Conservation (phyloP, 1,140 invertebrate genomes). For the Sminthurinus signatus region DNA sequence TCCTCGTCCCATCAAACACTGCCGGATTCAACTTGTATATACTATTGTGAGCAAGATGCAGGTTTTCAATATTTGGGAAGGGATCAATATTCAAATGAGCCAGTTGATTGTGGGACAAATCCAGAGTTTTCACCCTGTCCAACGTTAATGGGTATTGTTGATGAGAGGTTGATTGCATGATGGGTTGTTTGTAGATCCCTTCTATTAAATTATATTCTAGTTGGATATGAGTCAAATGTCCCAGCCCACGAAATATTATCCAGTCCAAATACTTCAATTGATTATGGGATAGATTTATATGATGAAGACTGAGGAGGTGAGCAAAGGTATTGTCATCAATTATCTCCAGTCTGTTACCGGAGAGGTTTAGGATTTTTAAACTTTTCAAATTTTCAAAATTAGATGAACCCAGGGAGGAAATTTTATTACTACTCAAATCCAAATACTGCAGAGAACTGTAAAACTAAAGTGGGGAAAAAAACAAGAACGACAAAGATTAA, state of each 20-base stretch:
- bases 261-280: background rate
- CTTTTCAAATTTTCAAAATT: conserved; percentile 3
- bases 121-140: background rate
- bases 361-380: background rate
- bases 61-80: no score
- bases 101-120: background rate
- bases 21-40: no score
- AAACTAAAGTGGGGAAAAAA: conserved; percentile 6
- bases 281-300: conserved; percentile 4
- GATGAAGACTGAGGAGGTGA: background rate
- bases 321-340: background rate
- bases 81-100: no score
- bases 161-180: no score
- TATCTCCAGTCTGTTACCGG: background rate
- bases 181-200: no score
- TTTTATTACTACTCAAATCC: conserved; percentile 5
- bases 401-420: background rate
- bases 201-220: no score
- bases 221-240: conserved; percentile 1
- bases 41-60: no score
- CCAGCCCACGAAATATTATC: background rate
- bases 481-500: no score
- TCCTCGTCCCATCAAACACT: no score
- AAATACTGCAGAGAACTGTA: background rate
- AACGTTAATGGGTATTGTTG: no score